Conservation (phyloP, 2,797 vertebrate species). For the Silurus lanzhouensis region DNA sequence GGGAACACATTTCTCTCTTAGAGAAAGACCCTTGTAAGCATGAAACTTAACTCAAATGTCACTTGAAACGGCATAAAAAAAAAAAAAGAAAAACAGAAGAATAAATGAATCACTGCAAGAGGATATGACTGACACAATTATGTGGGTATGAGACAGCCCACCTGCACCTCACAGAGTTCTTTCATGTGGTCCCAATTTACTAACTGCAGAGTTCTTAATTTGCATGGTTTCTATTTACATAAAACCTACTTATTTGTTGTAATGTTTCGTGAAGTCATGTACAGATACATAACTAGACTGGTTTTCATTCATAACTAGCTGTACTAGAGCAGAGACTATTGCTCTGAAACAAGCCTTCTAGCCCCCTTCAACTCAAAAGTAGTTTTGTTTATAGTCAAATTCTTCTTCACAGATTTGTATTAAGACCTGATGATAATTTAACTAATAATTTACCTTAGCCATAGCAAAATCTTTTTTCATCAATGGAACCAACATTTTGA, state of each 20-base stretch:
- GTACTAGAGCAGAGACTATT: neutral
- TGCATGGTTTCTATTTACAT: neutral
- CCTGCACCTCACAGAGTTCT: neutral
- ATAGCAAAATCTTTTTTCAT: too few species aligned
- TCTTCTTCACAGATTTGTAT: too few species aligned
- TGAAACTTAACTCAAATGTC: neutral
- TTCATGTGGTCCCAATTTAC: conserved; percentile 6
- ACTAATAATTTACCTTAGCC: too few species aligned
- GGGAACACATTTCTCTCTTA: neutral
- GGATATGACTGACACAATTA: neutral
- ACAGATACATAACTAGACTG: neutral
- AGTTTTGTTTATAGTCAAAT: too few species aligned
- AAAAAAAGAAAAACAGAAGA: neutral
- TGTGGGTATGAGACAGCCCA: conserved; percentile 21
- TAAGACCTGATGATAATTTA: too few species aligned
- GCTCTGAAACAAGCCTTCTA: neutral
- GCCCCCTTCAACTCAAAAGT: neutral
- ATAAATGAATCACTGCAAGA: conserved; percentile 6
- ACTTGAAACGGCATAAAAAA: neutral
- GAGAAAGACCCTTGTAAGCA: neutral
- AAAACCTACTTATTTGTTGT: neutral
- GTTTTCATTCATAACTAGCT: neutral
- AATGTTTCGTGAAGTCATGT: neutral
- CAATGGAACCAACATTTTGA: too few species aligned
- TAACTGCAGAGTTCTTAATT: neutral